A percentile compares a stretch with the other conserved stretches of the same genome.
These are phyloP conservation scores for Myotis yumanensis DNA, from an alignment of 2,113 vertebrate genomes.

Conservation along the genomic window DNA sequence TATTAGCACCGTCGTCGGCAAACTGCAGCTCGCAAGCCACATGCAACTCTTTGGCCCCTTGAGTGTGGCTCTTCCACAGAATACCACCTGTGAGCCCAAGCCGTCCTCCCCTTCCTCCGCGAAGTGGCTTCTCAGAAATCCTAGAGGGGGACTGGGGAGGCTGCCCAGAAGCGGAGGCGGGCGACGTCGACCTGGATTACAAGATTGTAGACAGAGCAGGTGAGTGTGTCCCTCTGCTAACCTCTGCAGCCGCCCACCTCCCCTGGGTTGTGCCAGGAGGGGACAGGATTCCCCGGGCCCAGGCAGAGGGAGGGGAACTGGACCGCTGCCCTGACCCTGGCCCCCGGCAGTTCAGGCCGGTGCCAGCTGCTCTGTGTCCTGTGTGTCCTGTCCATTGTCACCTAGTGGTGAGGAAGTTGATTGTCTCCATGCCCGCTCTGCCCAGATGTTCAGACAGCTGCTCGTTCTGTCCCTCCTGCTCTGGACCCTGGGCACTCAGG, in stretches of 20 bases:
- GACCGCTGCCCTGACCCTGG: not conserved
- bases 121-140: constrained; percentile 50
- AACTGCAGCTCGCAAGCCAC: too few relatives aligned
- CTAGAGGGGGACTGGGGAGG: constrained; percentile 15
- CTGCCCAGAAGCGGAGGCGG: not conserved
- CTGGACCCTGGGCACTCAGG: not conserved
- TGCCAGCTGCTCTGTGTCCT: not conserved
- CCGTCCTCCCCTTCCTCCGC: too few relatives aligned
- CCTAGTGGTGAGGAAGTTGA: not conserved
- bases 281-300: not conserved
- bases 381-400: not conserved
- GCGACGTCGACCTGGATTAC: constrained; percentile 42
- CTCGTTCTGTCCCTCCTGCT: not conserved
- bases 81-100: not conserved
- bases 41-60: too few relatives aligned
- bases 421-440: rapidly evolving
- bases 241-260: rapidly evolving
- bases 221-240: not conserved
- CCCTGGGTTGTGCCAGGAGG: not conserved
- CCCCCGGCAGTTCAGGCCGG: too few relatives aligned
- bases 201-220: constrained; percentile 62
- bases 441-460: not conserved
- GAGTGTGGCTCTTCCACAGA: too few relatives aligned
- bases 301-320: not conserved
- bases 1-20: too few relatives aligned